phyloP scores from a whole-genome alignment of 2,113 vertebrate species.

The Porphyrio hochstetteri region DNA sequence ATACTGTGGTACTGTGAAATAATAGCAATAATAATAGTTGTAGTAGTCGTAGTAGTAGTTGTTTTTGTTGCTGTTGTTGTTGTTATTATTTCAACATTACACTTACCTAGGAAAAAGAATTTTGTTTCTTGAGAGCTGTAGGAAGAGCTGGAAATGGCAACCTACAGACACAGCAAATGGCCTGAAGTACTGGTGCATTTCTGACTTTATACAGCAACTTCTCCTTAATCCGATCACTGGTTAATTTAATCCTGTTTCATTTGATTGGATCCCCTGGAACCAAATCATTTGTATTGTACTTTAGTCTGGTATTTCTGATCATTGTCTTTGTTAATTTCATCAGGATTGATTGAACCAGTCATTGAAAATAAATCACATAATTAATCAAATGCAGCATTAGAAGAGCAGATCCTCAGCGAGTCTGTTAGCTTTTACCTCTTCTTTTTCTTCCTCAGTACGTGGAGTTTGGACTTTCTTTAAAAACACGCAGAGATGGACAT shows the following conservation, averaged over 20 bases:
- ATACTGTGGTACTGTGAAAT: neutral
- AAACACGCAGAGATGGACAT: neutral
- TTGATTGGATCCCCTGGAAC: slow-evolving; percentile 60
- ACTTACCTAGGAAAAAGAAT: neutral
- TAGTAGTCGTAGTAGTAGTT: neutral
- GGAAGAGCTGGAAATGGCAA: neutral
- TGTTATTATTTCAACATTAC: neutral
- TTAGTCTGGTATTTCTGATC: slow-evolving; percentile 60
- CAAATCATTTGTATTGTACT: slow-evolving; percentile 59
- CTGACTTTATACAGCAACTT: slow-evolving; percentile 38
- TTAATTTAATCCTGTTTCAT: slow-evolving; percentile 64
- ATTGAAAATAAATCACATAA: slow-evolving; percentile 55
- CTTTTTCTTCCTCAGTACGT: neutral
- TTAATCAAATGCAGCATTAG: slow-evolving; percentile 46
- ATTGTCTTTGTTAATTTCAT: slow-evolving; percentile 62
- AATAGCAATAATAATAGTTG: neutral
- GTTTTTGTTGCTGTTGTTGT: too few species aligned
- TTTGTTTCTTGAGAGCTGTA: neutral
- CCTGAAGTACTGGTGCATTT: neutral
- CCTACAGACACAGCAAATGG: neutral
- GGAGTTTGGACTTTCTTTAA: neutral
- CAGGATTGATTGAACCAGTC: slow-evolving; percentile 56
- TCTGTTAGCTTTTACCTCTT: neutral
- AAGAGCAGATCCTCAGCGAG: neutral
- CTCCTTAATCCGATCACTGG: slow-evolving; percentile 51